phyloP scores from a whole-genome alignment of 2,797 vertebrate genomes.

The Knipowitschia caucasica region DNA sequence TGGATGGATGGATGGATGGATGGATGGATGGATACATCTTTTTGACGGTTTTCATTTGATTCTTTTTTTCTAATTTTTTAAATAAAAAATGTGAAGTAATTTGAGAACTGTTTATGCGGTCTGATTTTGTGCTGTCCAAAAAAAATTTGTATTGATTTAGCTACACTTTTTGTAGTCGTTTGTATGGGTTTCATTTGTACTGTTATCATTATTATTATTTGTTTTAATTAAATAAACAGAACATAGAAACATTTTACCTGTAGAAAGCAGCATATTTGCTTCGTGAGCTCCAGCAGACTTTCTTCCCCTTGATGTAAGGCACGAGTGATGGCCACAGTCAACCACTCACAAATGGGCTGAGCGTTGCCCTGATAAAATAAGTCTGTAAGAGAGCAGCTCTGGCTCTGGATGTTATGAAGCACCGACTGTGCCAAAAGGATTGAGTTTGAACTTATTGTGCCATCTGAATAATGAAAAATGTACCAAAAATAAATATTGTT shows the following conservation, averaged over 20 bases:
- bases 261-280: conserved; percentile 94
- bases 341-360: conserved; percentile 90
- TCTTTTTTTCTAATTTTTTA: too few relatives aligned
- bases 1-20: too few relatives aligned
- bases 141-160: too few relatives aligned
- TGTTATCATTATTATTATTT: too few relatives aligned
- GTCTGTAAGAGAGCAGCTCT: conserved; percentile 93
- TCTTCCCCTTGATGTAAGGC: conserved; percentile 96
- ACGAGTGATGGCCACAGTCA: conserved; percentile 91
- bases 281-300: conserved; percentile 91
- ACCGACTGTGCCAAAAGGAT: conserved; percentile 93
- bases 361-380: conserved; percentile 96
- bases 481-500: conserved; percentile 11
- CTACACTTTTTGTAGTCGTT: too few relatives aligned
- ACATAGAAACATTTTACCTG: conserved; percentile 77
- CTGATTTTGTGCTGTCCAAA: too few relatives aligned
- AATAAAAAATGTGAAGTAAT: too few relatives aligned
- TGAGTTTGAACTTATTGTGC: conserved; percentile 91
- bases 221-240: too few relatives aligned
- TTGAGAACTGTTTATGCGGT: too few relatives aligned
- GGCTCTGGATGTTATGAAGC: conserved; percentile 88
- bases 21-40: too few relatives aligned
- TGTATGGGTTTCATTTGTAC: too few relatives aligned
- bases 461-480: conserved; percentile 76
- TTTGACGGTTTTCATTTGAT: too few relatives aligned